Evolutionary conservation across 2,888 invertebrate species (phyloP).

Genomic region (Noctua janthe): DNA sequence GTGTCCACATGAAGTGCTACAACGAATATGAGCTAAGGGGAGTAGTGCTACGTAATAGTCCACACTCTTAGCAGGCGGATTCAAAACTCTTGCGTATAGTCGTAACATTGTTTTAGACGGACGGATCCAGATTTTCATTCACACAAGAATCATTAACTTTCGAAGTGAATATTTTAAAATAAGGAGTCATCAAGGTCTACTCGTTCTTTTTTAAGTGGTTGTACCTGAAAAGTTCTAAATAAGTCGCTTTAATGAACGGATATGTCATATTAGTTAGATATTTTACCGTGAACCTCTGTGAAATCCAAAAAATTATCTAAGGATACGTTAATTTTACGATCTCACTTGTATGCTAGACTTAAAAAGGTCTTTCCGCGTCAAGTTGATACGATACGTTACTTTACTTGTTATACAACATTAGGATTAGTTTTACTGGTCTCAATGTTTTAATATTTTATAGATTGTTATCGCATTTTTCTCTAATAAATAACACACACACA

Average conservation of each 20-base stretch:
- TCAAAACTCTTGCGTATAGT: no score
- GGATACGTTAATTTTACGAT: neutral
- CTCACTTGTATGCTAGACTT: neutral
- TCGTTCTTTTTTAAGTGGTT: neutral
- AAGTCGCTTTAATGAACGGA: conserved; percentile 8
- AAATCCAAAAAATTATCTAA: conserved; percentile 10
- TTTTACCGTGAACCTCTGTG: conserved; percentile 30
- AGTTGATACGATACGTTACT: neutral
- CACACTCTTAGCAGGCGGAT: neutral
- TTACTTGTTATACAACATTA: neutral
- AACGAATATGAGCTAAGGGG: conserved; percentile 1
- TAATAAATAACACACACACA: conserved; percentile 32
- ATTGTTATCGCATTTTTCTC: neutral
- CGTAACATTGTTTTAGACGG: neutral
- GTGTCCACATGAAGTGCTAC: conserved; percentile 17
- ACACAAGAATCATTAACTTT: neutral
- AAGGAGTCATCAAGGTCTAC: conserved; percentile 16
- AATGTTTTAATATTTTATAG: neutral
- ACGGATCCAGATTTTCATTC: conserved; percentile 1
- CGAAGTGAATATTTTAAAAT: neutral
- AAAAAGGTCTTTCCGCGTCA: conserved; percentile 8
- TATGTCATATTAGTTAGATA: conserved; percentile 17
- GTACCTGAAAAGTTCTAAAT: conserved; percentile 2
- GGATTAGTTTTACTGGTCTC: neutral
- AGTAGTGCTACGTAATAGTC: neutral